A percentile compares a stretch with the other conserved stretches of the same genome.
Conservation (phyloP, 1,140 invertebrate genomes). For the Drosophila grimshawi region DNA sequence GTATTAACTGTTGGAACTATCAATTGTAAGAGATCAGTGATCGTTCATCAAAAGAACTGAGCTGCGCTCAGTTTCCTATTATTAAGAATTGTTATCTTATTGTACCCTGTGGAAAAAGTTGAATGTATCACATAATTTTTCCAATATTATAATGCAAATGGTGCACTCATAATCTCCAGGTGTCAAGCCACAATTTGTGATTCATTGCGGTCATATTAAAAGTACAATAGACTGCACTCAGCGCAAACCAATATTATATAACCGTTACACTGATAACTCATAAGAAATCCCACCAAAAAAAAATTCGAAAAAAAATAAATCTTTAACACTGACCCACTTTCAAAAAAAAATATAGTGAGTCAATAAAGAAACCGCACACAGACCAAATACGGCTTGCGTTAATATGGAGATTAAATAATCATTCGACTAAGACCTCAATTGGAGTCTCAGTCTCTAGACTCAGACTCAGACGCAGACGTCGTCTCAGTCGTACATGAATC, state of each 20-base stretch:
- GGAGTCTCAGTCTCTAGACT: conserved; percentile 33
- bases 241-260: conserved; percentile 56
- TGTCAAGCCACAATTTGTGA: conserved; percentile 37
- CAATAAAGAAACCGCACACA: conserved; percentile 77
- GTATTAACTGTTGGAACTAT: conserved; percentile 34
- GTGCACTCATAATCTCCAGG: conserved; percentile 29
- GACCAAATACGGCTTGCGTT: conserved; percentile 60
- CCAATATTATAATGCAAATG: conserved; percentile 19
- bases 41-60: conserved; percentile 24
- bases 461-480: conserved; percentile 13
- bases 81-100: not conserved
- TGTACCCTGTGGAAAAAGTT: conserved; percentile 15
- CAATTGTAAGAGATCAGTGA: conserved; percentile 32
- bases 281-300: conserved; percentile 53
- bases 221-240: conserved; percentile 59
- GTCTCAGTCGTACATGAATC: conserved; percentile 32
- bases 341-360: conserved; percentile 61
- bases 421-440: conserved; percentile 47
- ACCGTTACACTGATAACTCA: conserved; percentile 75
- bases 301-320: conserved; percentile 57
- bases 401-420: conserved; percentile 81
- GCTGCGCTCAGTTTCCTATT: conserved; percentile 25
- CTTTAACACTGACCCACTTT: conserved; percentile 81
- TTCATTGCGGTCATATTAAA: conserved; percentile 17
- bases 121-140: not conserved